Percentiles rank a stretch among this genome's conserved stretches.
These are phyloP conservation scores for Maniola hyperantus DNA, from an alignment of 2,888 invertebrate species.

Conservation along the genomic window DNA sequence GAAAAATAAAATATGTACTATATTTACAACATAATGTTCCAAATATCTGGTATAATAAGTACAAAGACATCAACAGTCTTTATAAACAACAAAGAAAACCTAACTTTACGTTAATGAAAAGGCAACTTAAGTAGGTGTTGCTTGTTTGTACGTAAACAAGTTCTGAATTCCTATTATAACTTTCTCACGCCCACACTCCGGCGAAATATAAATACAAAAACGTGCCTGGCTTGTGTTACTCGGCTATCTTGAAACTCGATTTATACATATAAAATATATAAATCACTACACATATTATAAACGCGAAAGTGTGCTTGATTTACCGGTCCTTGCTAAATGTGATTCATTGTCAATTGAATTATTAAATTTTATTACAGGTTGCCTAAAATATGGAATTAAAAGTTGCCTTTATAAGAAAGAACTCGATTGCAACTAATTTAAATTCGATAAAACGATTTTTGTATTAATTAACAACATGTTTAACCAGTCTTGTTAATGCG, in stretches of 20 bases:
- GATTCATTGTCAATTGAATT: no score
- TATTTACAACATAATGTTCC: neutral
- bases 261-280: slow-evolving; percentile 35
- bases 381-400: neutral
- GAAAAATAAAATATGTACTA: slow-evolving; percentile 13
- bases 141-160: slow-evolving; percentile 58
- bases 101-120: slow-evolving; percentile 48
- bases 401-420: neutral
- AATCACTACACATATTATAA: no score
- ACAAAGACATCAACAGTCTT: slow-evolving; percentile 22
- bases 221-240: slow-evolving; percentile 59
- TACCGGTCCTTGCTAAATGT: no score
- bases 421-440: slow-evolving; percentile 1
- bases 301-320: no score
- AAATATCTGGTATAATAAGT: neutral
- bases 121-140: slow-evolving; percentile 54
- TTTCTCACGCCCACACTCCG: slow-evolving; percentile 61
- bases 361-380: neutral
- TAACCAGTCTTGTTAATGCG: slow-evolving; percentile 4
- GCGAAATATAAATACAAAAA: slow-evolving; percentile 51
- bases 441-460: neutral
- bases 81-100: slow-evolving; percentile 40
- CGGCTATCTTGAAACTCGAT: slow-evolving; percentile 47
- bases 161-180: slow-evolving; percentile 61
- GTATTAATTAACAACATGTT: slow-evolving; percentile 11